Evolutionary conservation across 2,113 vertebrate genomes (phyloP).

Genomic region (Cynoglossus semilaevis): DNA sequence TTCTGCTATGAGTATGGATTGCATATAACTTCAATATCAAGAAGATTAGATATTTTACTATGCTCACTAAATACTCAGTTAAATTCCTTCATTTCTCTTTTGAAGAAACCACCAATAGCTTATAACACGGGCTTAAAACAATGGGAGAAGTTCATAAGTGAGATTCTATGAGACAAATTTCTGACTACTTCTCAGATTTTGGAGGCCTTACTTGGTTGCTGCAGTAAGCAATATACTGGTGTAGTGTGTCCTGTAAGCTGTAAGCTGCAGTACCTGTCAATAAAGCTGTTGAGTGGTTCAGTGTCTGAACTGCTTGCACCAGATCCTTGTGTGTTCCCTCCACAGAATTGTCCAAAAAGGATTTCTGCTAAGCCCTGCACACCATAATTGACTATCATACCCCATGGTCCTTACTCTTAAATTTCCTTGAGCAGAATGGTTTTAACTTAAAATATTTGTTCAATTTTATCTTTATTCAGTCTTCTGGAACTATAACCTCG

Average conservation of each 20-base stretch:
- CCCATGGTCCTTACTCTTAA: conserved; percentile 1
- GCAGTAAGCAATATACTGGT: conserved; percentile 64
- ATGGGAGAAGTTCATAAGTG: conserved; percentile 21
- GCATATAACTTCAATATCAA: conserved; percentile 32
- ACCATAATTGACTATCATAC: conserved; percentile 20
- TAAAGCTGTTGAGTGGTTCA: conserved; percentile 73
- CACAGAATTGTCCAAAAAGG: conserved; percentile 54
- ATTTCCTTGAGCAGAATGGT: neutral
- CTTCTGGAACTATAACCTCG: neutral
- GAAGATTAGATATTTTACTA: conserved; percentile 24
- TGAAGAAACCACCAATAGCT: conserved; percentile 3
- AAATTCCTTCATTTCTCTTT: conserved; percentile 33
- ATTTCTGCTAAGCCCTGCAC: conserved; percentile 29
- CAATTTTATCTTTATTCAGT: neutral
- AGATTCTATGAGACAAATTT: conserved; percentile 31
- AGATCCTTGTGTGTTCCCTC: conserved; percentile 77
- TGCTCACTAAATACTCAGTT: conserved; percentile 29
- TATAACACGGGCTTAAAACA: conserved; percentile 39
- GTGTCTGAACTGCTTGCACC: conserved; percentile 68
- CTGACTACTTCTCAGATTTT: conserved; percentile 43
- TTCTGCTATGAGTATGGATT: conserved; percentile 59
- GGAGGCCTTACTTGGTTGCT: conserved; percentile 58
- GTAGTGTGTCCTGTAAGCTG: conserved; percentile 74
- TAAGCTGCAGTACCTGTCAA: conserved; percentile 77
- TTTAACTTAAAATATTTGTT: neutral